phyloP scores from a whole-genome alignment of 2,113 vertebrate genomes.

The Chamaetylas fuelleborni region DNA sequence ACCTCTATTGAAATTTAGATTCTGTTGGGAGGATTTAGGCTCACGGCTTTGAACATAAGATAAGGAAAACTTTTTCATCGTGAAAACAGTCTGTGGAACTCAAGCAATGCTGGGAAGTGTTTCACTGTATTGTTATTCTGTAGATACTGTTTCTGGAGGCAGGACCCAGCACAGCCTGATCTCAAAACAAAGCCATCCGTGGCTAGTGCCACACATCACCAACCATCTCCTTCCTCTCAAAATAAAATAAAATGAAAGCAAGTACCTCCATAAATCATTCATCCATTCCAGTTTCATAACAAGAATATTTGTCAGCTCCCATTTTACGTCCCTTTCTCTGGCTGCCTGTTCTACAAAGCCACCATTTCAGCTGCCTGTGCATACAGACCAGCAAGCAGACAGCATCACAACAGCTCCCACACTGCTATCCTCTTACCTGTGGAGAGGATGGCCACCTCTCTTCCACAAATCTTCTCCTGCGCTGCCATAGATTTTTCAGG shows the following conservation, averaged over 20 bases:
- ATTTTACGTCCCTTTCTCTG: background rate
- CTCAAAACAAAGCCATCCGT: background rate
- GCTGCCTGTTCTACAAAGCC: conserved; percentile 12
- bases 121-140: background rate
- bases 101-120: background rate
- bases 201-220: background rate
- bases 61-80: background rate
- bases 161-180: background rate
- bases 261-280: conserved; percentile 10
- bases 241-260: background rate
- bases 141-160: background rate
- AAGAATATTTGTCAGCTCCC: conserved; percentile 17
- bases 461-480: background rate
- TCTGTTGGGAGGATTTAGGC: background rate
- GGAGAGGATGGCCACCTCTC: background rate
- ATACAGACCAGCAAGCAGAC: background rate
- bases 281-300: background rate
- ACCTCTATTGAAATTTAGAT: background rate
- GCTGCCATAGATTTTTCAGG: background rate
- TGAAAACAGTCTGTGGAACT: background rate
- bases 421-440: background rate
- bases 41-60: background rate
- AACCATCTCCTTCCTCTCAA: background rate
- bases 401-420: background rate
- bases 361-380: conserved; percentile 39